phyloP scores from a whole-genome alignment of 2,797 vertebrate genomes.

The Uromys caudimaculatus region DNA sequence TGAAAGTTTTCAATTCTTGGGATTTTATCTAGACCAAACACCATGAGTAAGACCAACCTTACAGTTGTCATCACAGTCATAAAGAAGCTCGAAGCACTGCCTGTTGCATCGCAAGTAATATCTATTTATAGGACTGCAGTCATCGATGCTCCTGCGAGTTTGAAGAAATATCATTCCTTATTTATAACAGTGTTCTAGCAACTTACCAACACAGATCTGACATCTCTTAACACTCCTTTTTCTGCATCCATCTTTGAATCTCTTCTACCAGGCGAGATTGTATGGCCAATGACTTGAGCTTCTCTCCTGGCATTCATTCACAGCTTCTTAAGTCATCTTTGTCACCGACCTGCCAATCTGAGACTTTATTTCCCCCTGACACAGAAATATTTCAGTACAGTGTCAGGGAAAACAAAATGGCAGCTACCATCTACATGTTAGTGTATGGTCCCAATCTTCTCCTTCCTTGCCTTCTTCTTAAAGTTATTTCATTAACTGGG shows the following conservation, averaged over 20 bases:
- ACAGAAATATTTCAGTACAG: neutral
- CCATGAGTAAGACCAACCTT: neutral
- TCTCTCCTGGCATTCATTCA: neutral
- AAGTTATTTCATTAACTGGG: neutral
- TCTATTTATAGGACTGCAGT: neutral
- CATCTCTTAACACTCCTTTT: neutral
- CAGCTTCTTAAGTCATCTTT: constrained; percentile 14
- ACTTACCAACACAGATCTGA: neutral
- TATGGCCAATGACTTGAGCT: neutral
- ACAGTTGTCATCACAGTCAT: neutral
- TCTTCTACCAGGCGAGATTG: neutral
- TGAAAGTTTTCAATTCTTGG: neutral
- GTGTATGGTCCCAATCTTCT: neutral
- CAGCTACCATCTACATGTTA: neutral
- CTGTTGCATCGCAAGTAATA: neutral
- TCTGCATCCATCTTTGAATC: neutral
- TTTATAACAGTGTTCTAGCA: neutral
- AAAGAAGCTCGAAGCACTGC: neutral
- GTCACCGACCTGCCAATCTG: neutral
- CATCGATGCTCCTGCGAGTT: neutral
- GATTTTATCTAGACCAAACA: neutral
- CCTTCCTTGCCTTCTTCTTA: neutral
- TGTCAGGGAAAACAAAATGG: neutral
- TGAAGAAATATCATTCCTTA: constrained; percentile 1
- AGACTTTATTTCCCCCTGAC: constrained; percentile 20